Evolutionary conservation across 2,797 vertebrate genomes (phyloP).

Genomic region (Masticophis lateralis): DNA sequence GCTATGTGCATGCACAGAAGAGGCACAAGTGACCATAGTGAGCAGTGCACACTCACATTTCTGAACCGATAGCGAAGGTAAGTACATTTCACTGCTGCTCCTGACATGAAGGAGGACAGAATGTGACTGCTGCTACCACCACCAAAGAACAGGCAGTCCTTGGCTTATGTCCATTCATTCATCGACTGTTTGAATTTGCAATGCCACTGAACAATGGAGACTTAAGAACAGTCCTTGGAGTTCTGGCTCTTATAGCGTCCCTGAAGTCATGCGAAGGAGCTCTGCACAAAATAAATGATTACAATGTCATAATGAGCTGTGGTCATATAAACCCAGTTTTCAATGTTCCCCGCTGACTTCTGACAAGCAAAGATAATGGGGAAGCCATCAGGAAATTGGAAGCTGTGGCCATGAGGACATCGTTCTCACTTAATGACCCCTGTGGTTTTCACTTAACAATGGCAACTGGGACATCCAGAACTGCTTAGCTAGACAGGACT

Average conservation of each 20-base stretch:
- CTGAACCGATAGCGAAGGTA: too few species aligned
- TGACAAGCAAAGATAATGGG: neutral
- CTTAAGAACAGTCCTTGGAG: neutral
- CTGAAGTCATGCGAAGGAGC: neutral
- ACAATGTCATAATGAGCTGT: neutral
- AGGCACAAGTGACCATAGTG: too few species aligned
- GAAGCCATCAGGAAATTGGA: neutral
- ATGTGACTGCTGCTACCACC: neutral
- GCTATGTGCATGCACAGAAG: too few species aligned
- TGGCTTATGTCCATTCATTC: neutral
- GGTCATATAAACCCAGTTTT: neutral
- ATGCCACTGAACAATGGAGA: neutral
- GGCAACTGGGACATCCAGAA: neutral
- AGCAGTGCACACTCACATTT: too few species aligned
- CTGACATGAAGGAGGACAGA: neutral
- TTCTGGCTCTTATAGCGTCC: neutral
- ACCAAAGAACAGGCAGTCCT: neutral
- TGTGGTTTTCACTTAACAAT: neutral
- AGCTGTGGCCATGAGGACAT: neutral
- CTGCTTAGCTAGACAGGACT: neutral
- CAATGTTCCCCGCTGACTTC: neutral
- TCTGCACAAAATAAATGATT: neutral
- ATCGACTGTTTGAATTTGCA: neutral
- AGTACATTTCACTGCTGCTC: neutral
- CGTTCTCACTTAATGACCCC: neutral